These are phyloP conservation scores for Tangara arthus DNA, from an alignment of 2,797 vertebrate genomes.

Conservation along the genomic window DNA sequence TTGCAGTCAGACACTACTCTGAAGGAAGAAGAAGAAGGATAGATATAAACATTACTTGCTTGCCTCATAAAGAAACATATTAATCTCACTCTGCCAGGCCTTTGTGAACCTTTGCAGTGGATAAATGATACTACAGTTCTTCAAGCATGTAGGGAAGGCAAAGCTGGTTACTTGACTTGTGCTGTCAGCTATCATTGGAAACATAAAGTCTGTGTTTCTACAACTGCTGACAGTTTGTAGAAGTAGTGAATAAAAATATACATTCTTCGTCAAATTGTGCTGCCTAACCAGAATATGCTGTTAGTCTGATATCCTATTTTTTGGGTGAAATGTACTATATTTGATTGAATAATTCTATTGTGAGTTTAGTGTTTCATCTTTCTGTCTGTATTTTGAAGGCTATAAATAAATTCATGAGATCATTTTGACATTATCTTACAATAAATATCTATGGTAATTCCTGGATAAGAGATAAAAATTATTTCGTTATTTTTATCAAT, in stretches of 20 bases:
- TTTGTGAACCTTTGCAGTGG: constrained; percentile 25
- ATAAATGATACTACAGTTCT: constrained; percentile 34
- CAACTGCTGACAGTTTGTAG: constrained; percentile 22
- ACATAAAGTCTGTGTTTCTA: constrained; percentile 11
- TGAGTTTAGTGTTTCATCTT: background rate
- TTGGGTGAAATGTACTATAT: background rate
- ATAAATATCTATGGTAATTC: background rate
- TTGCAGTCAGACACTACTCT: background rate
- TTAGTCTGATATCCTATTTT: background rate
- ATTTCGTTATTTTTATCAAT: background rate
- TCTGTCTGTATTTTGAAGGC: background rate
- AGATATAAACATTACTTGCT: background rate
- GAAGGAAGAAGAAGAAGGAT: background rate
- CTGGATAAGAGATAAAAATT: background rate
- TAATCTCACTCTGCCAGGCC: constrained; percentile 43
- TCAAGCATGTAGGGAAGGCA: background rate
- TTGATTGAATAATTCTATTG: constrained; percentile 4
- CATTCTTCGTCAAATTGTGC: background rate
- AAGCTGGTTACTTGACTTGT: constrained; percentile 19
- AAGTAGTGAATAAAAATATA: constrained; percentile 19
- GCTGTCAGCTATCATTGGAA: constrained; percentile 42
- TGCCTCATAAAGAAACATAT: constrained; percentile 7
- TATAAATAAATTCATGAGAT: constrained; percentile 7
- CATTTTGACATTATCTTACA: background rate
- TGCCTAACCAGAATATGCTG: background rate